These are phyloP conservation scores for Naso thynnoides DNA, from an alignment of 2,797 vertebrate genomes.

Conservation along the genomic window DNA sequence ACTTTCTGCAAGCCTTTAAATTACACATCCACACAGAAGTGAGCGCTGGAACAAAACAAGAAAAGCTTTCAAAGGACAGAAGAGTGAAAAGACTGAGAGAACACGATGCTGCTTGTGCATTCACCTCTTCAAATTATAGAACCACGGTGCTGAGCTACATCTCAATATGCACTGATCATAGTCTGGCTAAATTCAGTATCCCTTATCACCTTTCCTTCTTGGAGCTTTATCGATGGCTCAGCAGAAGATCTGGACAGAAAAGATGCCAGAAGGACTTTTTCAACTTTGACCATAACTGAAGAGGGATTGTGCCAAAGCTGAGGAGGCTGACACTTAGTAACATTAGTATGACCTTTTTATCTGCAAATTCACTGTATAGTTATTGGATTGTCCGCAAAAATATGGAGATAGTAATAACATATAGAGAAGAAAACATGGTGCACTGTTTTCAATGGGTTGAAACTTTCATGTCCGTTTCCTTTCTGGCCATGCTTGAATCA, in stretches of 20 bases:
- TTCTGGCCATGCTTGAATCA: background rate
- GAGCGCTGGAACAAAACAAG: slow-evolving; percentile 10
- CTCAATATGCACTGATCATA: background rate
- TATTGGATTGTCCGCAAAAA: background rate
- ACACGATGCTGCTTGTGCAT: background rate
- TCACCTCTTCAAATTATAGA: background rate
- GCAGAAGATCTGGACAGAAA: background rate
- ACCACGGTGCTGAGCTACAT: background rate
- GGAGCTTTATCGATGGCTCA: background rate
- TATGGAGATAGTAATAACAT: background rate
- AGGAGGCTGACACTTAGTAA: background rate
- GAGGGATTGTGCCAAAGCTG: background rate
- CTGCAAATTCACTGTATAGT: slow-evolving; percentile 5
- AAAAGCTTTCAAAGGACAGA: background rate
- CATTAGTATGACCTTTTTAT: background rate
- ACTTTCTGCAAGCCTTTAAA: slow-evolving; percentile 37
- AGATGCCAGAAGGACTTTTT: background rate
- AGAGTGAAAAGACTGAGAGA: background rate
- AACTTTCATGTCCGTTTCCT: background rate
- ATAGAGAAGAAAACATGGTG: background rate
- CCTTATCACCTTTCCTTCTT: background rate
- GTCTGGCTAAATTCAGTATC: background rate
- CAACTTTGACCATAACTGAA: background rate
- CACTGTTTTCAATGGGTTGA: background rate
- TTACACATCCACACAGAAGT: slow-evolving; percentile 2